Percentiles rank a stretch among this genome's conserved stretches.
Conservation (phyloP, 2,113 vertebrate genomes). For the Pachyramphus minor region DNA sequence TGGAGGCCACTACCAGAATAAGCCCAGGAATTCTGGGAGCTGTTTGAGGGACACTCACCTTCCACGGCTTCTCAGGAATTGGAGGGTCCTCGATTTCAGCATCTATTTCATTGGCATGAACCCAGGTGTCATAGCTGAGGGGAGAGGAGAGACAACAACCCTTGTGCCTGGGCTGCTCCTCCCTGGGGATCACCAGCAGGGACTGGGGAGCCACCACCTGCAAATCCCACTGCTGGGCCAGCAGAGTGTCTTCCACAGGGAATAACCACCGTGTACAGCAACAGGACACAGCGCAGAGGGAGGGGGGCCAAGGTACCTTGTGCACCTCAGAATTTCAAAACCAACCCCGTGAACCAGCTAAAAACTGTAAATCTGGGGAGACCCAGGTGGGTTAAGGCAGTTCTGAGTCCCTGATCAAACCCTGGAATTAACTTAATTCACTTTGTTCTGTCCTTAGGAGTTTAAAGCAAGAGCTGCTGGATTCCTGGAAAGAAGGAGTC, state of each 20-base stretch:
- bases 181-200: neutral
- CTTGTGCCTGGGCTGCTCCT: neutral
- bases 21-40: no score
- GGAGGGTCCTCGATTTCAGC: conserved; percentile 92
- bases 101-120: conserved; percentile 87
- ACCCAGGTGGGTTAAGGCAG: neutral
- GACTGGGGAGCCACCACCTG: no score
- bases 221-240: no score
- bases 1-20: neutral
- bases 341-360: neutral
- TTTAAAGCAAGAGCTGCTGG: neutral
- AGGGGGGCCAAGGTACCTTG: accelerated
- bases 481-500: neutral
- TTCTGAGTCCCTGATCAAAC: neutral
- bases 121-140: conserved; percentile 93
- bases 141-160: neutral
- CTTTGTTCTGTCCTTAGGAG: neutral
- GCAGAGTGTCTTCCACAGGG: neutral
- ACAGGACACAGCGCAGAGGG: accelerated
- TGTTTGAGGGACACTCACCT: conserved; percentile 69
- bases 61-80: conserved; percentile 89
- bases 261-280: neutral
- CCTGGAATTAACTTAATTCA: neutral
- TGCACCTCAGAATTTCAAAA: accelerated
- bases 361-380: neutral